These are phyloP conservation scores for Tachysurus fulvidraco DNA, from an alignment of 2,113 vertebrate species.

Conservation along the genomic window DNA sequence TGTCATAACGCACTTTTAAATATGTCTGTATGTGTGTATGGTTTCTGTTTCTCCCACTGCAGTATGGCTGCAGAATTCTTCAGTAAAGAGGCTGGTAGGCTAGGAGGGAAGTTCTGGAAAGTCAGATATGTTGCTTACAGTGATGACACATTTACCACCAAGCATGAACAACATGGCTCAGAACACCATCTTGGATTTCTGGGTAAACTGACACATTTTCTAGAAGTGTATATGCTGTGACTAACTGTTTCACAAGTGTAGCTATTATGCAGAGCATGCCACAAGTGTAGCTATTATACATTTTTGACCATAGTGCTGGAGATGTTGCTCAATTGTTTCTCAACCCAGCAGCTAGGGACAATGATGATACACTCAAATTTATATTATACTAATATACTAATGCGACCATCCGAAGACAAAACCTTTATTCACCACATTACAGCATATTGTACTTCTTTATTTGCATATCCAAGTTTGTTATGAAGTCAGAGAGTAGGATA, in stretches of 20 bases:
- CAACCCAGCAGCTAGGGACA: background rate
- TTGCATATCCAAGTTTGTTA: too few species aligned
- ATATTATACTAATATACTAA: background rate
- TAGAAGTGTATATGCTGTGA: background rate
- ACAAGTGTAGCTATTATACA: background rate
- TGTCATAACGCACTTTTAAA: background rate
- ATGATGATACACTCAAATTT: background rate
- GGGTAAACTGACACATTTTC: conserved; percentile 69
- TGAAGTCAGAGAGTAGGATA: too few species aligned
- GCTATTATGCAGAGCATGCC: too few species aligned
- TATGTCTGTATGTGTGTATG: background rate
- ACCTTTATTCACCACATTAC: too few species aligned
- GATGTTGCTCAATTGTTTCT: background rate
- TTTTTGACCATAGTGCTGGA: background rate
- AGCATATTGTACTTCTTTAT: too few species aligned
- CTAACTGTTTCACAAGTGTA: too few species aligned
- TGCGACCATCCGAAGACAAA: background rate
- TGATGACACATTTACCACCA: conserved; percentile 77
- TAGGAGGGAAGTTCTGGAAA: conserved; percentile 87
- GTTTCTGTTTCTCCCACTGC: background rate
- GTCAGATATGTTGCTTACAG: conserved; percentile 81
- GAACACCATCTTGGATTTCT: conserved; percentile 83
- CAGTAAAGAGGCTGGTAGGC: conserved; percentile 70
- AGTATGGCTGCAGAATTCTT: conserved; percentile 78
- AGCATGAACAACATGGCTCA: conserved; percentile 58